A percentile compares a stretch with the other conserved stretches of the same genome.
These are phyloP conservation scores for Silurus asotus DNA, from an alignment of 2,113 vertebrate genomes.

Conservation along the genomic window DNA sequence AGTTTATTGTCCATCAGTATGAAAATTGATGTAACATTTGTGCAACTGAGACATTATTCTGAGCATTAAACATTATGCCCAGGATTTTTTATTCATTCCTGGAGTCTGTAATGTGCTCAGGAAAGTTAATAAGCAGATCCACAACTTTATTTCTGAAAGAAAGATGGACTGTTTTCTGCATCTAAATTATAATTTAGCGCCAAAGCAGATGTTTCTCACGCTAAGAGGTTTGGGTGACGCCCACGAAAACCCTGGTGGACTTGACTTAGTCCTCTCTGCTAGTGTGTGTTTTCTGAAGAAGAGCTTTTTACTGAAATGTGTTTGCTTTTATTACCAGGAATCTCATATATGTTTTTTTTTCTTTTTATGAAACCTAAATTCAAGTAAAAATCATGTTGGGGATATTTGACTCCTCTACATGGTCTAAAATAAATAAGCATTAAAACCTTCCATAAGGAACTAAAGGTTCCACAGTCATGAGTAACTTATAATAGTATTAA, in stretches of 20 bases:
- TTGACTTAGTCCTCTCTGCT: not conserved
- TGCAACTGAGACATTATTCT: not conserved
- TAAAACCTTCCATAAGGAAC: not conserved
- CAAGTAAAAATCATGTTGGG: not conserved
- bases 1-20: not conserved
- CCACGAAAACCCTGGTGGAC: not conserved
- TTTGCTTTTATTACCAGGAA: not conserved
- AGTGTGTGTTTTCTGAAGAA: not conserved
- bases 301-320: not conserved
- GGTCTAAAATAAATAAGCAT: not conserved
- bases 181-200: not conserved
- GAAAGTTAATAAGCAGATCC: not conserved
- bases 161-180: no score
- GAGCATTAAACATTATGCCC: not conserved
- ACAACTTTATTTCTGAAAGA: not conserved
- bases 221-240: not conserved
- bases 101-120: not conserved
- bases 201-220: not conserved
- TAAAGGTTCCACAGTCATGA: not conserved
- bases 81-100: no score
- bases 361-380: not conserved
- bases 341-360: not conserved
- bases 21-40: not conserved
- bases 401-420: not conserved
- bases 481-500: not conserved